Base-by-base conservation (phyloP, 2,797 vertebrate genomes). In the Ceryle rudis region DNA sequence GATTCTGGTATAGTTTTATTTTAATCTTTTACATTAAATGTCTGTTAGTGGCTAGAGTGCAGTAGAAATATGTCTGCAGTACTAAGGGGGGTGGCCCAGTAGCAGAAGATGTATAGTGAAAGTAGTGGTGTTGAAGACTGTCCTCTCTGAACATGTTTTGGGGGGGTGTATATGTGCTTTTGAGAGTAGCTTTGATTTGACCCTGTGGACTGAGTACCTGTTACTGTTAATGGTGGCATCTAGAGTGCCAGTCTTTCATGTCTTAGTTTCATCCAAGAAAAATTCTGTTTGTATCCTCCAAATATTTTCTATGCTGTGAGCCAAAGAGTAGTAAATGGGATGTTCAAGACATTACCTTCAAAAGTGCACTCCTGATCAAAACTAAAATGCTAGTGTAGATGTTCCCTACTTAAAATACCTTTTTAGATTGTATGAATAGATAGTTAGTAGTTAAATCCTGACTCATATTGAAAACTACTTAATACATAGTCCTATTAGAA, bases 401-500 rank as follows among this genome's bases (percentile, higher is more conserved):
- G 7, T 25, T 69, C 28, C 15, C n/a, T 62, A 55, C 35, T 85
- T 73, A 74, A 96, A 75, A 81, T 61, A n/a, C 5, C 18, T 88
- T 81, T 65, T 92, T 85, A 88, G 44, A 28, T 11, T 49, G 9
- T 33, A 5, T 55, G 20, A 86, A 90, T 72, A 65, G 14, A 65
- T 62, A 72, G 15, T 62, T 83, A 70, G 62, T 66, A 81, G 46
- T 88, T 93, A 75, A 74, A 70, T 75, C 39, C 78, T 84, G 39
- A 66, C 14, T 84, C 37, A 49, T 83, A 72, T 31, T 93, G 62
- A 88, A 93, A 86, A 73, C 18, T 39, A 61, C 37, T 61, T 90
- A 80, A 93, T 86, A 92, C 91, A 88, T 81, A 81, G 72, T 84
- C 12, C n/a, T 58, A 88, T 91, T 94, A 88, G 79, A 74, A 93